phyloP scores from a whole-genome alignment of 2,113 vertebrate genomes.

The Aphelocoma coerulescens region DNA sequence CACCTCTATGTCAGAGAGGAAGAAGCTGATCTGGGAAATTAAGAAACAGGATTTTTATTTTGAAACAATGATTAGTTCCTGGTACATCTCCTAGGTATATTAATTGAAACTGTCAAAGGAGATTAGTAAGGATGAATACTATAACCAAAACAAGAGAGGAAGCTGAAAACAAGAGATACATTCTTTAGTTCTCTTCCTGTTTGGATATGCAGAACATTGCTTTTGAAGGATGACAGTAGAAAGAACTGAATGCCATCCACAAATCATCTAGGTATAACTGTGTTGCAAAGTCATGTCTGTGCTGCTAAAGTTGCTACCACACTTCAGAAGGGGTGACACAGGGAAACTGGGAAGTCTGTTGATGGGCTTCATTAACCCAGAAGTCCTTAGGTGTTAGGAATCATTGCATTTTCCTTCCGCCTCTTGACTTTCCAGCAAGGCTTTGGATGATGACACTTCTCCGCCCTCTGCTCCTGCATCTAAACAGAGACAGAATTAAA shows the following conservation, averaged over 20 bases:
- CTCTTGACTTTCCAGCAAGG: constrained; percentile 60
- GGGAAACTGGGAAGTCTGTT: constrained; percentile 17
- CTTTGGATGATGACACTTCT: constrained; percentile 62
- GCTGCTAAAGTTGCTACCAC: constrained; percentile 43
- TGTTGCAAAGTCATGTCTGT: constrained; percentile 39
- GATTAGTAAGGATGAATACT: neutral
- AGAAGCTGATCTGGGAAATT: neutral
- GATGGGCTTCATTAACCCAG: neutral
- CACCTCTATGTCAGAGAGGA: neutral
- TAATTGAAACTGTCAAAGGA: neutral
- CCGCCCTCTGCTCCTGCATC: constrained; percentile 72
- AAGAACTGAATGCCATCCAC: constrained; percentile 23
- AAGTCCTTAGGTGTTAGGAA: constrained; percentile 36
- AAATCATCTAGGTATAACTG: constrained; percentile 23
- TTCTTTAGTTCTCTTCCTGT: constrained; percentile 40
- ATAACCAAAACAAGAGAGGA: neutral
- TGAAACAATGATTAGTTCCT: neutral
- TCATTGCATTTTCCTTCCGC: constrained; percentile 42
- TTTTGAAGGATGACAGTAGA: constrained; percentile 17
- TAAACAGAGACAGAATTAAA: constrained; percentile 31
- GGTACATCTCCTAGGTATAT: neutral
- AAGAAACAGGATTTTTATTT: neutral
- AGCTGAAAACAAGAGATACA: neutral
- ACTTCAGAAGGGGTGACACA: constrained; percentile 13
- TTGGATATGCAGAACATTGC: constrained; percentile 12